Conservation (phyloP, 2,888 invertebrate species). For the Heteromurus nitidus region DNA sequence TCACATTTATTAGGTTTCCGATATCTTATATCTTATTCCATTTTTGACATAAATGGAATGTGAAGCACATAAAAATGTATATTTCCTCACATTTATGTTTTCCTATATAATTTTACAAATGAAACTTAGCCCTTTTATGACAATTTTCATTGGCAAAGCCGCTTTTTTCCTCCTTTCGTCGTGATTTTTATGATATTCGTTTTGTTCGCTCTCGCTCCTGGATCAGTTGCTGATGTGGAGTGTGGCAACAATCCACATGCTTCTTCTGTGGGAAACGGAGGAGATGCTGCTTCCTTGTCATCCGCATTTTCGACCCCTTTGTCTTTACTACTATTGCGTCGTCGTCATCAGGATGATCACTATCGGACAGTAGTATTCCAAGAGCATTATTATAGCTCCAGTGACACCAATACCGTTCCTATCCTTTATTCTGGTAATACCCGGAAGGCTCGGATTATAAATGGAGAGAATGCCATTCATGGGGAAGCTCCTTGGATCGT, state of each 20-base stretch:
- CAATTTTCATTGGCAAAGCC: constrained; percentile 26
- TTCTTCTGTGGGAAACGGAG: not conserved
- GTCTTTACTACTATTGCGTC: constrained; percentile 32
- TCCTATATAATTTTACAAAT: constrained; percentile 27
- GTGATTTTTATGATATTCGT: constrained; percentile 33
- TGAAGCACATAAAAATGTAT: constrained; percentile 29
- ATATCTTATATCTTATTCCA: constrained; percentile 6
- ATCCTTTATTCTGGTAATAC: not conserved
- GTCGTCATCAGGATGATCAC: constrained; percentile 25
- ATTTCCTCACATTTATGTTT: constrained; percentile 6
- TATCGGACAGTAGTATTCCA: constrained; percentile 11
- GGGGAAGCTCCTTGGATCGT: constrained; percentile 66
- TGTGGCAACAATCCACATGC: not conserved
- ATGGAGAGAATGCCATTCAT: constrained; percentile 38
- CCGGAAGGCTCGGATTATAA: constrained; percentile 41
- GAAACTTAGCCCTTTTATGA: constrained; percentile 32
- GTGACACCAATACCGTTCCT: constrained; percentile 34
- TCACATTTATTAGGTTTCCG: constrained; percentile 19
- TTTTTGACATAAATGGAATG: constrained; percentile 33
- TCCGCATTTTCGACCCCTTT: constrained; percentile 7
- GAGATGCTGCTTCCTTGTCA: constrained; percentile 4
- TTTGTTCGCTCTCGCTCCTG: not conserved
- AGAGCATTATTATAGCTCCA: constrained; percentile 28
- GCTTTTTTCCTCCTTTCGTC: constrained; percentile 10
- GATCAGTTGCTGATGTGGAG: constrained; percentile 6